Percentiles rank a stretch among this genome's conserved stretches.
These are phyloP conservation scores for Sycophila sp. DNA, from an alignment of 1,140 invertebrate genomes.

Conservation along the genomic window DNA sequence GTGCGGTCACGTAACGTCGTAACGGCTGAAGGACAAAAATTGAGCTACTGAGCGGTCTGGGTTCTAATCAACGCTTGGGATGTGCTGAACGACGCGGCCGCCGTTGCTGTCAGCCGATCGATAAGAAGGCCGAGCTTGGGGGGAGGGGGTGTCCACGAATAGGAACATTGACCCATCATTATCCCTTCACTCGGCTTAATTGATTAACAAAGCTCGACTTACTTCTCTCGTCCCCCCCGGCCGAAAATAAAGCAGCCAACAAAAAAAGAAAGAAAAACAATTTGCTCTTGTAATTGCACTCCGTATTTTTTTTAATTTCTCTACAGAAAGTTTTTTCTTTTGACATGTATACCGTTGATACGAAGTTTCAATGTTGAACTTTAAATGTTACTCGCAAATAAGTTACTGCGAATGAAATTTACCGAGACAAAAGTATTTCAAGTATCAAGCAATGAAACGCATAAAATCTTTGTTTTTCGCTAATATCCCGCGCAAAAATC, in stretches of 20 bases:
- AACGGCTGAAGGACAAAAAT: constrained; percentile 34
- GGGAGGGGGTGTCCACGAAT: constrained; percentile 32
- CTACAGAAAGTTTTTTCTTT: no score
- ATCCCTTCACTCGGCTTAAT: constrained; percentile 34
- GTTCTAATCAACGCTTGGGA: constrained; percentile 35
- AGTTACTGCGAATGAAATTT: no score
- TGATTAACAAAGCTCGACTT: constrained; percentile 38
- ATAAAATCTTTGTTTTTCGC: no score
- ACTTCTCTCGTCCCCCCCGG: not conserved
- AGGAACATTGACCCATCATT: constrained; percentile 40
- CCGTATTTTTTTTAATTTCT: no score
- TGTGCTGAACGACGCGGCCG: constrained; percentile 2
- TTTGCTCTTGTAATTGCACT: constrained; percentile 17
- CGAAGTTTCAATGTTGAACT: no score
- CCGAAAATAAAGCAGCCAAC: not conserved
- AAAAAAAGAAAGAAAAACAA: not conserved
- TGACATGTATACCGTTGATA: no score
- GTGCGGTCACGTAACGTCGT: constrained; percentile 31
- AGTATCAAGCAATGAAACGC: no score
- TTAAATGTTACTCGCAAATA: no score
- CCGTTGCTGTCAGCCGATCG: constrained; percentile 32
- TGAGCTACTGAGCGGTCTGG: constrained; percentile 1
- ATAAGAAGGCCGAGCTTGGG: constrained; percentile 34
- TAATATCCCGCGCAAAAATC: no score
- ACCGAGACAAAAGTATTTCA: no score